Base-by-base conservation (phyloP, 2,113 vertebrate genomes). In the Catharus fuscescens region DNA sequence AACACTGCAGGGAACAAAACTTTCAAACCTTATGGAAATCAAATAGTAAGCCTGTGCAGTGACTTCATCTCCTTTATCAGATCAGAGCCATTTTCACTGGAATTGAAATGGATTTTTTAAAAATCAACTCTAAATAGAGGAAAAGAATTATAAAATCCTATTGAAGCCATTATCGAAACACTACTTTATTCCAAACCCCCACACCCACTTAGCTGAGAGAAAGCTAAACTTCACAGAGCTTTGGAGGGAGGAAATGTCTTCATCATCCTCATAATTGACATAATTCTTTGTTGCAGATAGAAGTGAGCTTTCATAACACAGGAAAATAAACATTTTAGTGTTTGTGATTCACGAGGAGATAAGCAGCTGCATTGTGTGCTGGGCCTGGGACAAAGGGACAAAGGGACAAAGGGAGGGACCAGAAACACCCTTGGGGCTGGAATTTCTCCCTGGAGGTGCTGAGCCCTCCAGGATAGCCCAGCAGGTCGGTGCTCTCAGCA, bases 41-140 rank as follows among this genome's bases (percentile, higher is more conserved):
- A 95, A 94, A 88, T 85, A 86, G 92, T 92, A 85, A 93, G 91
- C 88, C 86, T 80, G 57, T 60, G 81, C 59, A 42, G 94, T 97
- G 97, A 98, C 94, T 95, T 98, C 97, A 97, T 95, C 92, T 77
- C 93, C 92, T 94, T 91, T 97, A 97, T 97, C 97, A 97, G 96
- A 96, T 98, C 91, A 97, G 95, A 97, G 91, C 36, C 72, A n/a
- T 94, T 96, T 97, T 42, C n/a, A 67, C 84, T 93, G 62, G 26
- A 91, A 95, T 91, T 89, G 70, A 94, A 96, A 90, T 60, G 65
- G 70, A 77, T 85, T 81, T 85, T 74, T 21, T 54, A 65, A 84
- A 57, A 56, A 19, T 8, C 34, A 45, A 25, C 8, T 79, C 56
- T 61, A 93, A 95, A 92, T 53, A 93, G 89, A 92, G 48, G 23